These are phyloP conservation scores for Cyrtonyx montezumae DNA, from an alignment of 2,113 vertebrate genomes.

Conservation along the genomic window DNA sequence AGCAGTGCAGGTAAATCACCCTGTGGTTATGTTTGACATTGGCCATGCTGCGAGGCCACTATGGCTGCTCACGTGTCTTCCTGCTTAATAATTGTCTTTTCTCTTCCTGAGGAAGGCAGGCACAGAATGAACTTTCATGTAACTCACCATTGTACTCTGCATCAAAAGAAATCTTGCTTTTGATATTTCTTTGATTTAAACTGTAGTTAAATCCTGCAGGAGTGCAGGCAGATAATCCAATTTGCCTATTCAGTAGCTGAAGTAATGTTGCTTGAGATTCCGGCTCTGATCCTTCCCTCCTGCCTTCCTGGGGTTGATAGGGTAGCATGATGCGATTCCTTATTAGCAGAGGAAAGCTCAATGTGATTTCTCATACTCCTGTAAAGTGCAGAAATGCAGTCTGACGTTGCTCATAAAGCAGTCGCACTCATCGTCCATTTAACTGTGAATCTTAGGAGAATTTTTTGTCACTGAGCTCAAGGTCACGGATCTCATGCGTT, in stretches of 20 bases:
- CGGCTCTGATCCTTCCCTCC: not conserved
- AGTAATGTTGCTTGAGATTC: not conserved
- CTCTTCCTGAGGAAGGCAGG: not conserved
- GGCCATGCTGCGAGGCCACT: not conserved
- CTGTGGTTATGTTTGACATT: not conserved
- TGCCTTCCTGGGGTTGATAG: not conserved
- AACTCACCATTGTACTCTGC: not conserved
- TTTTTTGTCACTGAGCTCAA: conserved; percentile 40
- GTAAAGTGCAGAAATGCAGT: not conserved
- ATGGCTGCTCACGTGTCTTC: not conserved
- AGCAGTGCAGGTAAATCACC: not conserved
- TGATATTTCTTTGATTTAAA: conserved; percentile 36
- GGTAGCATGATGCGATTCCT: not conserved
- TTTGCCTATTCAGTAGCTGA: not conserved
- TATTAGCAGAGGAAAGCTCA: not conserved
- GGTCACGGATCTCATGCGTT: conserved; percentile 50
- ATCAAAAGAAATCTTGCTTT: conserved; percentile 14
- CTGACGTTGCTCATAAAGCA: not conserved
- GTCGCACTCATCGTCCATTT: accelerated
- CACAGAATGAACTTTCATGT: not conserved
- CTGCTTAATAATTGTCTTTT: not conserved
- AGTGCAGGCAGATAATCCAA: not conserved
- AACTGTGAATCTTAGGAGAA: not conserved
- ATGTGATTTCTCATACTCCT: not conserved
- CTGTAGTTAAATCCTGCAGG: conserved; percentile 10